Conservation (phyloP, 2,888 invertebrate genomes). For the Sturmia bella region DNA sequence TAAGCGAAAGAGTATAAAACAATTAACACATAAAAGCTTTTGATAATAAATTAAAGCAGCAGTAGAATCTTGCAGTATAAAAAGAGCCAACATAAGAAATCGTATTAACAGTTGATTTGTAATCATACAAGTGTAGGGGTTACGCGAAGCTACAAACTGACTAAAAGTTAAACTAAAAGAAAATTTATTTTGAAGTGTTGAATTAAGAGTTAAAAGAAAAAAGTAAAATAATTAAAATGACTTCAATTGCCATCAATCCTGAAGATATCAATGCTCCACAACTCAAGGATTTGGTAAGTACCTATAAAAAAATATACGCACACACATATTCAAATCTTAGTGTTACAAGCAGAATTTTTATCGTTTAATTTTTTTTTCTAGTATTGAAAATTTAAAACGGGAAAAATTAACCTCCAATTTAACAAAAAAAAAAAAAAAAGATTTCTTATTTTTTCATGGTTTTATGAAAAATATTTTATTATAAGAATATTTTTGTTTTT, state of each 20-base stretch:
- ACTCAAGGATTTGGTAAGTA: constrained; percentile 78
- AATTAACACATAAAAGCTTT: constrained; percentile 45
- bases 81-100: constrained; percentile 47
- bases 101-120: constrained; percentile 54
- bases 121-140: constrained; percentile 31
- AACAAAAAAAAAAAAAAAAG: no score
- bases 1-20: constrained; percentile 48
- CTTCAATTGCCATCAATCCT: constrained; percentile 76
- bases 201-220: constrained; percentile 3
- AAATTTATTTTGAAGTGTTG: constrained; percentile 15
- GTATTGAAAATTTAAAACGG: no score
- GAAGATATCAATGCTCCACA: constrained; percentile 75
- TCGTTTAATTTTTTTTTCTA: no score
- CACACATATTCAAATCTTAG: background rate
- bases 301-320: background rate
- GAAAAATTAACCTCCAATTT: no score
- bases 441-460: no score
- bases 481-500: no score
- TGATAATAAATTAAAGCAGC: constrained; percentile 20
- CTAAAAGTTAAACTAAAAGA: constrained; percentile 18
- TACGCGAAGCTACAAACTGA: background rate
- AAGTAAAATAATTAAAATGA: constrained; percentile 76
- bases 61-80: constrained; percentile 52
- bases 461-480: no score
- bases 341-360: no score